A percentile compares a stretch with the other conserved stretches of the same genome.
These are phyloP conservation scores for Drosophila malerkotliana DNA, from an alignment of 1,140 invertebrate species.

Conservation along the genomic window DNA sequence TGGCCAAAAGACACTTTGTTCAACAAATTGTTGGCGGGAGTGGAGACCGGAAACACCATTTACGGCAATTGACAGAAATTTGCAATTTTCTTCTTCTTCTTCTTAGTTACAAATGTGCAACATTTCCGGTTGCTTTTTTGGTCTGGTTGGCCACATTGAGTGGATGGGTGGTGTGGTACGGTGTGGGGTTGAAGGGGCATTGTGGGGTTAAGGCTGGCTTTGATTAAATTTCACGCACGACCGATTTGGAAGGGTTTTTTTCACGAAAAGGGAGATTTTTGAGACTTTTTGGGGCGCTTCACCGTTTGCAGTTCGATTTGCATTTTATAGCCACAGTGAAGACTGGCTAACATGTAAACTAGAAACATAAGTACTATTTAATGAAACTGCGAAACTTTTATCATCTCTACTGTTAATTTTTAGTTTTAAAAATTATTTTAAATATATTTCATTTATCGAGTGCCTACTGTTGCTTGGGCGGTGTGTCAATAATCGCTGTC, in stretches of 20 bases:
- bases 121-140: slow-evolving; percentile 70
- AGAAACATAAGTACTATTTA: neutral
- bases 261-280: slow-evolving; percentile 18
- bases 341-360: neutral
- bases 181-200: slow-evolving; percentile 1
- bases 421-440: too few relatives aligned
- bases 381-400: too few relatives aligned
- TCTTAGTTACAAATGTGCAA: slow-evolving; percentile 75
- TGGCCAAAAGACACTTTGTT: slow-evolving; percentile 11
- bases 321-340: slow-evolving; percentile 21
- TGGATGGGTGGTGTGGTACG: slow-evolving; percentile 42
- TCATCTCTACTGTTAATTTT: neutral
- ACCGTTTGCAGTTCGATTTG: slow-evolving; percentile 56
- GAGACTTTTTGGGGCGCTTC: slow-evolving; percentile 15
- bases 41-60: slow-evolving; percentile 68
- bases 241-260: slow-evolving; percentile 51
- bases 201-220: slow-evolving; percentile 49
- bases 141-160: slow-evolving; percentile 60
- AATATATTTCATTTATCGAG: neutral
- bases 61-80: slow-evolving; percentile 77
- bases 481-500: slow-evolving; percentile 77
- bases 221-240: slow-evolving; percentile 81
- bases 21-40: slow-evolving; percentile 56
- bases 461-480: slow-evolving; percentile 37
- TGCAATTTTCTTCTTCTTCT: slow-evolving; percentile 48